Evolutionary conservation across 2,888 invertebrate genomes (phyloP).

Genomic region (Ptychoptera albimana): DNA sequence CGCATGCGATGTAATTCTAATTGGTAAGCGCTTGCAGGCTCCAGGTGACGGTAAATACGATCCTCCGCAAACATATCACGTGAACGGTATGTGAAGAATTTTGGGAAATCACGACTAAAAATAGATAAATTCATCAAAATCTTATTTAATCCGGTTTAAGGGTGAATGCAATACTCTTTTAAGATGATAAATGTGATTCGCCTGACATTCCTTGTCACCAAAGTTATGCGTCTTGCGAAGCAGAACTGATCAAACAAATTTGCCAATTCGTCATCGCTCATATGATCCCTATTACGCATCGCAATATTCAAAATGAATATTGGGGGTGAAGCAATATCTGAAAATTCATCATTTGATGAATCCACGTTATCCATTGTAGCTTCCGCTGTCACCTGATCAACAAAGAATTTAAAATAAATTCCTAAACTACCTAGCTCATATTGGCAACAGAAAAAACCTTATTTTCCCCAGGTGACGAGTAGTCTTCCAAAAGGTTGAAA

Average conservation of each 20-base stretch:
- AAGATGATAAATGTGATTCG: slow-evolving; percentile 80
- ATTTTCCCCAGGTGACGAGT: slow-evolving; percentile 39
- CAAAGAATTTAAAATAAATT: slow-evolving; percentile 2
- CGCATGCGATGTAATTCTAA: slow-evolving; percentile 88
- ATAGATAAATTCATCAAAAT: background rate
- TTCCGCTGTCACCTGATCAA: slow-evolving; percentile 18
- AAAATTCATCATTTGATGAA: slow-evolving; percentile 49
- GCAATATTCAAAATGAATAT: slow-evolving; percentile 47
- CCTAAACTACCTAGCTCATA: too few relatives aligned
- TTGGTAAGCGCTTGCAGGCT: slow-evolving; percentile 96
- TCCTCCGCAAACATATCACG: slow-evolving; percentile 84
- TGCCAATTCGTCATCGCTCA: slow-evolving; percentile 56
- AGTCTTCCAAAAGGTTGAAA: slow-evolving; percentile 67
- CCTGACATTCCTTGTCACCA: slow-evolving; percentile 64
- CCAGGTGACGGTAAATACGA: slow-evolving; percentile 88
- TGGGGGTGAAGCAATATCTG: slow-evolving; percentile 49
- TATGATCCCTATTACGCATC: slow-evolving; percentile 51
- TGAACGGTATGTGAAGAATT: slow-evolving; percentile 76
- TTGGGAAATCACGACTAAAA: slow-evolving; percentile 64
- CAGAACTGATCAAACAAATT: slow-evolving; percentile 64
- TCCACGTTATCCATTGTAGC: slow-evolving; percentile 40
- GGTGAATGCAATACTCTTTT: slow-evolving; percentile 35
- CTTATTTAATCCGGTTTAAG: background rate
- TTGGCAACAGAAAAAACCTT: slow-evolving; percentile 13
- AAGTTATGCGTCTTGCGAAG: slow-evolving; percentile 51